Base-by-base conservation (phyloP, 2,888 invertebrate species). In the Matsumyia berberina region DNA sequence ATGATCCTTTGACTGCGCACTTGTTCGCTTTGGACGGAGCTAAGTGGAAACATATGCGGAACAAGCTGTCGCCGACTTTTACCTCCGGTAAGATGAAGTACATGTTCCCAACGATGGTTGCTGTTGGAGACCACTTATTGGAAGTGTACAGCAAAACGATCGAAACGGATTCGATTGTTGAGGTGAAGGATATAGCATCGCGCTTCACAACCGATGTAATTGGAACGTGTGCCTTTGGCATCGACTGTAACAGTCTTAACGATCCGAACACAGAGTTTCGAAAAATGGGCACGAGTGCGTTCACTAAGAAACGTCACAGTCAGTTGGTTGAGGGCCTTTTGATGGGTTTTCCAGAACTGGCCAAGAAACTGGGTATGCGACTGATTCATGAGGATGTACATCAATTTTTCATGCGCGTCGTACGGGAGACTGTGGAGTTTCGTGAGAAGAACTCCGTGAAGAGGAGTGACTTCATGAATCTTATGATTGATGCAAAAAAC, bases 401-500 rank as follows among this genome's bases (percentile, higher is more conserved):
- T 15, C 87, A 91, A 3, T 94, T 94, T 87, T 94, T 93, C 76
- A 89, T 89, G 49, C 88, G 88, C 4, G 89, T 92, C 1, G 92
- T 93, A 1, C 90, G 88, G 11, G 91, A 93, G 1, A 93, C 93
- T 1, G 90, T 94, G 1, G 90, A 92, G 3, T 91, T 92, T 77
- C 89, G 94, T n/a, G 92, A 92, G 87, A 89, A 94, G 72, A 89
- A 91, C 51, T 89, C 92, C 0, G 87, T 94, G 0, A 89, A 88
- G 0, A 89, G 93, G 24, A 93, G 93, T 74, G 94, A 94, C 88
- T 94, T 94, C 86, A 89, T 95, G 62, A 93, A 94, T 86, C 87
- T 94, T 0, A 89, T 94, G 57, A 90, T 93, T 29, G 91, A 94
- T 42, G 87, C 94, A 17, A 93, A 93, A 86, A 92, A 92, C 53